These are phyloP conservation scores for Dicrurus megarhynchus DNA, from an alignment of 2,113 vertebrate species.

Conservation along the genomic window DNA sequence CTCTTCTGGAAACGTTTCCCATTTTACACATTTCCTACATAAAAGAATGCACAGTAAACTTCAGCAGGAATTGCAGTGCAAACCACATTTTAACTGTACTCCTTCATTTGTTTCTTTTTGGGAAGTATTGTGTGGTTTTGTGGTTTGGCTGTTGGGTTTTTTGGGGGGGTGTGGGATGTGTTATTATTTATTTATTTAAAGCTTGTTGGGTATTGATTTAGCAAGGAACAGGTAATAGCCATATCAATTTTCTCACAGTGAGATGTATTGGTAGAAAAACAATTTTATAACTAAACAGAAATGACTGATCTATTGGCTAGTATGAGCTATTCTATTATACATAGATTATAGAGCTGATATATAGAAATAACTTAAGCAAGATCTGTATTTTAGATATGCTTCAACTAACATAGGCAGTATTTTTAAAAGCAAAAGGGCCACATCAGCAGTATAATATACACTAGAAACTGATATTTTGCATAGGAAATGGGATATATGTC, in stretches of 20 bases:
- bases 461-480: neutral
- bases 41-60: neutral
- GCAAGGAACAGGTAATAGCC: constrained; percentile 19
- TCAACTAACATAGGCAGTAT: neutral
- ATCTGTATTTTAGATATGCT: neutral
- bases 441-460: neutral
- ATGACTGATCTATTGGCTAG: neutral
- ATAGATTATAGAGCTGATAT: neutral
- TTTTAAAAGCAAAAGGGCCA: neutral
- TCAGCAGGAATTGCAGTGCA: neutral
- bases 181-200: neutral
- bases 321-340: neutral
- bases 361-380: neutral
- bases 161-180: rapidly evolving
- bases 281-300: constrained; percentile 34
- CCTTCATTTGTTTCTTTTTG: neutral
- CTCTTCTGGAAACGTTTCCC: neutral
- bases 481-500: neutral
- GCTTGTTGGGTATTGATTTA: constrained; percentile 25
- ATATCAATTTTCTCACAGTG: constrained; percentile 26
- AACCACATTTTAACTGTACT: neutral
- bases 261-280: neutral
- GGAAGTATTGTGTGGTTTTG: neutral
- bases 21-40: constrained; percentile 1
- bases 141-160: neutral